Evolutionary conservation across 1,140 invertebrate species (phyloP).

Genomic region (Heterodera schachtii): DNA sequence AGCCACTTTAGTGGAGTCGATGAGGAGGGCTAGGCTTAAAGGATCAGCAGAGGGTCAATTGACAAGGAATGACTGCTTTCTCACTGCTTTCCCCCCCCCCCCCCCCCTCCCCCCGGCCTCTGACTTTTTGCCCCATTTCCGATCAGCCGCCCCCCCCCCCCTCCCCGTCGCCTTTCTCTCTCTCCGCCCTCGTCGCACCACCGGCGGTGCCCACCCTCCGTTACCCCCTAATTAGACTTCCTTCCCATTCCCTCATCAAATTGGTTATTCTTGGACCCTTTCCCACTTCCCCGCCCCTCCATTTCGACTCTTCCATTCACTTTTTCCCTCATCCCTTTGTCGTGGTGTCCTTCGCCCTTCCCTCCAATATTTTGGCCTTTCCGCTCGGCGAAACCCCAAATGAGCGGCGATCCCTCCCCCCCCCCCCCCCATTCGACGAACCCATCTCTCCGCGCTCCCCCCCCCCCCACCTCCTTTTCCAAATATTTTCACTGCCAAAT

Average conservation of each 20-base stretch:
- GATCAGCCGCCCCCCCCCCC: not conserved
- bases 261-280: slow-evolving; percentile 13
- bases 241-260: slow-evolving; percentile 13
- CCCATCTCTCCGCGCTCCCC: not conserved
- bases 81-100: not conserved
- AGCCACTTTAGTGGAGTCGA: not conserved
- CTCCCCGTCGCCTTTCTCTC: not conserved
- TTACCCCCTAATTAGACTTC: slow-evolving; percentile 17
- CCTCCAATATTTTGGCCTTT: slow-evolving; percentile 15
- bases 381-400: slow-evolving; percentile 18
- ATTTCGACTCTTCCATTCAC: not conserved
- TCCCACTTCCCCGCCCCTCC: not conserved
- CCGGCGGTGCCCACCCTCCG: not conserved
- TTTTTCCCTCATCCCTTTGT: not conserved
- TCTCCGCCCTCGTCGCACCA: not conserved
- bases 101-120: not conserved
- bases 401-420: slow-evolving; percentile 10
- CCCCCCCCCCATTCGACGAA: not conserved
- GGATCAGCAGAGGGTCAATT: not conserved
- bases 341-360: slow-evolving; percentile 15
- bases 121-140: not conserved
- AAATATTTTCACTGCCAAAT: slow-evolving; percentile 15
- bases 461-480: not conserved
- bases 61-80: not conserved
- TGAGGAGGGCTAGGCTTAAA: not conserved